These are phyloP conservation scores for Andrena trimmerana DNA, from an alignment of 2,888 invertebrate species.

Conservation along the genomic window DNA sequence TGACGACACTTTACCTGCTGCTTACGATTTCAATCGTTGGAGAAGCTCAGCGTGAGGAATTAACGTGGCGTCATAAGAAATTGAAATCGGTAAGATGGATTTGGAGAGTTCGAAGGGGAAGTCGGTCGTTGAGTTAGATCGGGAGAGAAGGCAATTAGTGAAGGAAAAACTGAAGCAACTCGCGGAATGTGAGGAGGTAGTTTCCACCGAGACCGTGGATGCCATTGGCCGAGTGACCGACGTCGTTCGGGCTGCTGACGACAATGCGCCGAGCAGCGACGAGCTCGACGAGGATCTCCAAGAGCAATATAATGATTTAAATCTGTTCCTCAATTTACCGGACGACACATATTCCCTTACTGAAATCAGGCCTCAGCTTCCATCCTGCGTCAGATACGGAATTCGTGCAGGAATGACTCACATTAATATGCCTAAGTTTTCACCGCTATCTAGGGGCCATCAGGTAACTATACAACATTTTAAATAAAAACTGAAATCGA, in stretches of 20 bases:
- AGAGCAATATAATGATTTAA: constrained; percentile 76
- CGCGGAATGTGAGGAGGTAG: constrained; percentile 71
- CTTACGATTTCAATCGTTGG: neutral
- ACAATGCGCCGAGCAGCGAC: constrained; percentile 73
- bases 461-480: constrained; percentile 71
- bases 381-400: constrained; percentile 76
- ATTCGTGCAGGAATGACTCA: constrained; percentile 79
- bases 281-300: constrained; percentile 77
- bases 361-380: constrained; percentile 75
- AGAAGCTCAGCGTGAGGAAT: neutral
- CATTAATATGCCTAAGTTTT: constrained; percentile 76
- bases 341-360: constrained; percentile 79
- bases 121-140: constrained; percentile 32
- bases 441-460: constrained; percentile 82
- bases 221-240: constrained; percentile 67
- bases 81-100: constrained; percentile 20
- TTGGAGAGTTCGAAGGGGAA: constrained; percentile 5
- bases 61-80: neutral
- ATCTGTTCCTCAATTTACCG: constrained; percentile 74
- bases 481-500: neutral
- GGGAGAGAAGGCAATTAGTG: constrained; percentile 30
- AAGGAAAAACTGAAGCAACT: constrained; percentile 66
- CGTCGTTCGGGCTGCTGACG: constrained; percentile 66
- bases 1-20: neutral
- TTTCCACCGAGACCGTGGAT: constrained; percentile 71